Evolutionary conservation across 2,113 vertebrate species (phyloP).

Genomic region (Chaetura pelagica): DNA sequence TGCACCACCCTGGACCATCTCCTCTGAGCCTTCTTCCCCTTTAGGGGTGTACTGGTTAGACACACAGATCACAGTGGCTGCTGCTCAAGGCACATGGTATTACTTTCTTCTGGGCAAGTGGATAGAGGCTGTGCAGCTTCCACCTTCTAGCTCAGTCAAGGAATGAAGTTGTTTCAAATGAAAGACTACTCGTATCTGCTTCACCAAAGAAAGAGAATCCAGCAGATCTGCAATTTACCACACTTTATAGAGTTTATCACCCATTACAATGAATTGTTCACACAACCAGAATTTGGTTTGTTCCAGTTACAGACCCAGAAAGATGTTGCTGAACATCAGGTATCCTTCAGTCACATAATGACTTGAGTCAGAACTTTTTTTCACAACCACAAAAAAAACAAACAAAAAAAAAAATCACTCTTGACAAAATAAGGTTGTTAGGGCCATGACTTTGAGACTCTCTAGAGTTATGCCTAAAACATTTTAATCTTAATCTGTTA

Average conservation of each 20-base stretch:
- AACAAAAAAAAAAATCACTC: neutral
- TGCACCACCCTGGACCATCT: neutral
- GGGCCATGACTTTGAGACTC: neutral
- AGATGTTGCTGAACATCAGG: neutral
- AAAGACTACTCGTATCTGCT: neutral
- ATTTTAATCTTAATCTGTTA: neutral
- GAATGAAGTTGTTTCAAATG: neutral
- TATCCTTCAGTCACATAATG: neutral
- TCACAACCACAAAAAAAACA: neutral
- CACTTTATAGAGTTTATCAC: neutral
- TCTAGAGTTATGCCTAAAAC: neutral
- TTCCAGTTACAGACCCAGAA: neutral
- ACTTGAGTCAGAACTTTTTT: neutral
- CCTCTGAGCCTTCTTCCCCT: neutral
- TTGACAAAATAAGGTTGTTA: neutral
- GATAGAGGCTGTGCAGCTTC: neutral
- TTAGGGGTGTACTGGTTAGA: neutral
- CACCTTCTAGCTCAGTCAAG: neutral
- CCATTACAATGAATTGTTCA: neutral
- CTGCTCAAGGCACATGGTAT: neutral
- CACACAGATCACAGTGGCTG: rapidly evolving
- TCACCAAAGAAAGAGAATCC: neutral
- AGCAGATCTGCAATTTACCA: neutral
- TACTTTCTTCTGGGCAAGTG: neutral
- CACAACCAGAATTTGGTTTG: neutral